These are phyloP conservation scores for Pandemis cinnamomeana DNA, from an alignment of 2,888 invertebrate genomes.

Conservation along the genomic window DNA sequence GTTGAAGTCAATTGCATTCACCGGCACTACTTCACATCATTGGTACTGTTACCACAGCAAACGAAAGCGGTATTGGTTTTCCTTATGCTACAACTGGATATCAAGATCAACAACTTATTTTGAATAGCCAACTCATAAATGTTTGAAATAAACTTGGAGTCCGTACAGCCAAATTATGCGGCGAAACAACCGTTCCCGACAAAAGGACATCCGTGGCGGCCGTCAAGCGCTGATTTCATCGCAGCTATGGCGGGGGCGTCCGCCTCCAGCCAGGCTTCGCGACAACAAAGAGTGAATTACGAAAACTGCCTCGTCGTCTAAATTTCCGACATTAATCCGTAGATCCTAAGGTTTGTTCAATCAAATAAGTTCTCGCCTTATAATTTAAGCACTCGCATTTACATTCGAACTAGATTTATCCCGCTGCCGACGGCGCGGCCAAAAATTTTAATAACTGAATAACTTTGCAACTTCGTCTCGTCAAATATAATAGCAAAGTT, in stretches of 20 bases:
- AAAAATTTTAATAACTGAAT: conserved; percentile 84
- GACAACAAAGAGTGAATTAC: conserved; percentile 62
- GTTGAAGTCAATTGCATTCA: neutral
- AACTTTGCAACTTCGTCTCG: conserved; percentile 81
- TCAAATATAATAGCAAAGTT: conserved; percentile 84
- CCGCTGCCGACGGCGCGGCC: conserved; percentile 65
- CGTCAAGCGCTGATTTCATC: conserved; percentile 46
- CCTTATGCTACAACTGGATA: neutral
- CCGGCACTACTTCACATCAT: neutral
- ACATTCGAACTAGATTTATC: conserved; percentile 78
- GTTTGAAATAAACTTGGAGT: neutral
- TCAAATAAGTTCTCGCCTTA: conserved; percentile 80
- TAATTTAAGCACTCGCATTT: conserved; percentile 79
- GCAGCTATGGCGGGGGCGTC: conserved; percentile 49
- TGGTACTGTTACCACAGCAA: neutral
- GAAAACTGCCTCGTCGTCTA: conserved; percentile 55
- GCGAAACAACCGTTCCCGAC: conserved; percentile 16
- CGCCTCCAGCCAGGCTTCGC: conserved; percentile 49
- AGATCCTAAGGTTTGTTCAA: conserved; percentile 78
- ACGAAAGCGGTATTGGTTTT: neutral
- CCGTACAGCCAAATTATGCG: neutral
- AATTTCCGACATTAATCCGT: conserved; percentile 75
- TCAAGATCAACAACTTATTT: neutral
- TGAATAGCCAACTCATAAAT: neutral
- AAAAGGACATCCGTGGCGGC: conserved; percentile 34